Base-by-base conservation (phyloP, 2,888 invertebrate genomes). In the Alsophila aescularia region DNA sequence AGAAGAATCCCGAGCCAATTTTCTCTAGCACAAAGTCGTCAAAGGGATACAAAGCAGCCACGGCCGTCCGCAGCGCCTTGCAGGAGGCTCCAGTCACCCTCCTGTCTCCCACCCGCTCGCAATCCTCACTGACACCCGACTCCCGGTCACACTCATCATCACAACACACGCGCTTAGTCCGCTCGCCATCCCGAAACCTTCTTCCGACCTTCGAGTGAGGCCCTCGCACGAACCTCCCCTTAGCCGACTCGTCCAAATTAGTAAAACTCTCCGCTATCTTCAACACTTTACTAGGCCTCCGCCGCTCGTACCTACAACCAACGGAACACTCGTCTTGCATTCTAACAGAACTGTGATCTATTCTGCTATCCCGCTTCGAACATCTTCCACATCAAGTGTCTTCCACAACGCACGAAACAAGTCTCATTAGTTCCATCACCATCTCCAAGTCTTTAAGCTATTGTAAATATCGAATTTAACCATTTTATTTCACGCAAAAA, bases 1-100 rank as follows among this genome's bases (percentile, higher is more conserved):
- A 98, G 93, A 98, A 99, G 92, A 99, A 99, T 63, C 99, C 99
- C 44, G 95, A 93, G 41, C 98, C 99, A 75, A 99, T 97, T 90
- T 97, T 97, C 88, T 98, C 98, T 82, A 96, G 94, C 67, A 95
- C 93, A 88, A 99, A 98, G 93, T 99, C 98, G 89, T 98, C 98
- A 68, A 98, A 94, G 37, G 98, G 95, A 81, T 98, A 97, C 48
- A 99, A 93, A 36, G 97, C 96, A 42, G 98, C 96, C 51, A 98
- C 98, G 41, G 98, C 98, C 72, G 97, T 96, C 78, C 96, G 94
- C 47, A 98, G 92, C 35, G 98, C 98, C 72, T 96, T 96, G 85
- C 97, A 98, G 2, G 98, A 98, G 31, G 89, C 90, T 18, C 90
- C 90, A 3, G 89, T 90, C 71, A 90, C 90, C 60, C 87, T 77